phyloP scores from a whole-genome alignment of 2,113 vertebrate species.

The Panurus biarmicus region DNA sequence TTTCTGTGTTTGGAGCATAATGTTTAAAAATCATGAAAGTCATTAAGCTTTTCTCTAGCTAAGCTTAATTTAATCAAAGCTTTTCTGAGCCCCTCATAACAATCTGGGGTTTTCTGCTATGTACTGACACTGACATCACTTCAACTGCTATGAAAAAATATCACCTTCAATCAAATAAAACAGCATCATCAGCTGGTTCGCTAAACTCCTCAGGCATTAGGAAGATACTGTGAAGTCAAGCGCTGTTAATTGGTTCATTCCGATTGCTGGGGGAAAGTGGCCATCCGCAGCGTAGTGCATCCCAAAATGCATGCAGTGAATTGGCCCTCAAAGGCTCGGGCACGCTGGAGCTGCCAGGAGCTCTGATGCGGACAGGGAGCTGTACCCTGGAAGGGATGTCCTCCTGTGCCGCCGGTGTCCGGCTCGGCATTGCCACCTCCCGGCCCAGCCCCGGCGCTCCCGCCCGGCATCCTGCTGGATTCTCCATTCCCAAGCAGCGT shows the following conservation, averaged over 20 bases:
- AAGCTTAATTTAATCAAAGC: background rate
- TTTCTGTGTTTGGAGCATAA: background rate
- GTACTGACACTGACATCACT: background rate
- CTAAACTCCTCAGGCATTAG: background rate
- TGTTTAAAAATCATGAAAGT: background rate
- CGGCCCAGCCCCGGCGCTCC: background rate
- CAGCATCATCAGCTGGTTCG: background rate
- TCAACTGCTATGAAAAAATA: background rate
- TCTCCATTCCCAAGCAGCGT: fast-evolving
- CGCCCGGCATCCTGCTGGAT: fast-evolving
- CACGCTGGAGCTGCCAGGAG: background rate
- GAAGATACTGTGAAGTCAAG: background rate
- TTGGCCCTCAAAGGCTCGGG: background rate
- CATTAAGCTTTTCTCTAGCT: background rate
- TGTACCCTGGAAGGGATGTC: fast-evolving
- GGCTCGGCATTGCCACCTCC: conserved; percentile 60
- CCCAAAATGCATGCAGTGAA: background rate
- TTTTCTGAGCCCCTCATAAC: background rate
- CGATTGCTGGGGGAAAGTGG: background rate
- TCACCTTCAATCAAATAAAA: background rate
- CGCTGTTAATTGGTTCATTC: background rate
- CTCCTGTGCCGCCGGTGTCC: background rate
- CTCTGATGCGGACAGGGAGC: fast-evolving
- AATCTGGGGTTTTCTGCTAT: background rate
- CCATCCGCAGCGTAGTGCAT: background rate